phyloP scores from a whole-genome alignment of 2,113 vertebrate genomes.

The Fulmarus glacialis region DNA sequence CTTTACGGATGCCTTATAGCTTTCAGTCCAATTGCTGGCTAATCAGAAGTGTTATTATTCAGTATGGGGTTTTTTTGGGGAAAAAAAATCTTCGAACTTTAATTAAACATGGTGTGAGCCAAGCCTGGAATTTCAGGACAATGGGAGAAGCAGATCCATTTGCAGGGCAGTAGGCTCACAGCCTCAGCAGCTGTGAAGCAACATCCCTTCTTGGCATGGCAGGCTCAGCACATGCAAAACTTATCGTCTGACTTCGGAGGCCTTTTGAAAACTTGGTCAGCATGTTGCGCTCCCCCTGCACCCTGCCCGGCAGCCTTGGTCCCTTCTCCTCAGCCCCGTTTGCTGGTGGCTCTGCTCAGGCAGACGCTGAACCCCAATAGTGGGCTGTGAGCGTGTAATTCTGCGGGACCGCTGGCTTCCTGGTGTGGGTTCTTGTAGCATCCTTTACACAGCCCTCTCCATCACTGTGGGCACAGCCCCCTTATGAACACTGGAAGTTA shows the following conservation, averaged over 20 bases:
- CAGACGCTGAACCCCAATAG: rapidly evolving
- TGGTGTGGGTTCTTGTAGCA: neutral
- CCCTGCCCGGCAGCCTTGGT: rapidly evolving
- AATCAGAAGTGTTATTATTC: neutral
- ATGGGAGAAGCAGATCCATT: neutral
- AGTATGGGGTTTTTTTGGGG: rapidly evolving
- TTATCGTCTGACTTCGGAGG: rapidly evolving
- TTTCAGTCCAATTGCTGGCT: neutral
- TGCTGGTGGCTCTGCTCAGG: neutral
- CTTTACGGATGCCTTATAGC: neutral
- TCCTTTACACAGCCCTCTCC: neutral
- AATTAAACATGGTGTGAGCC: neutral
- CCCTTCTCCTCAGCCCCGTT: neutral
- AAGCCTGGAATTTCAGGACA: neutral
- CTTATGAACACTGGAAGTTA: neutral
- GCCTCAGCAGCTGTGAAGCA: neutral
- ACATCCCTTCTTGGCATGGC: neutral
- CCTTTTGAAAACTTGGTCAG: neutral
- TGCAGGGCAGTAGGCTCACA: neutral
- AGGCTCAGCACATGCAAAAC: neutral
- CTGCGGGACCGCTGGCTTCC: neutral
- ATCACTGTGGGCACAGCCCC: rapidly evolving
- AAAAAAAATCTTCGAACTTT: neutral
- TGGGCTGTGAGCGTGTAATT: neutral
- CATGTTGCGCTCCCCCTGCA: neutral